Evolutionary conservation across 2,888 invertebrate species (phyloP).

Genomic region (Stictocephala bisonia): DNA sequence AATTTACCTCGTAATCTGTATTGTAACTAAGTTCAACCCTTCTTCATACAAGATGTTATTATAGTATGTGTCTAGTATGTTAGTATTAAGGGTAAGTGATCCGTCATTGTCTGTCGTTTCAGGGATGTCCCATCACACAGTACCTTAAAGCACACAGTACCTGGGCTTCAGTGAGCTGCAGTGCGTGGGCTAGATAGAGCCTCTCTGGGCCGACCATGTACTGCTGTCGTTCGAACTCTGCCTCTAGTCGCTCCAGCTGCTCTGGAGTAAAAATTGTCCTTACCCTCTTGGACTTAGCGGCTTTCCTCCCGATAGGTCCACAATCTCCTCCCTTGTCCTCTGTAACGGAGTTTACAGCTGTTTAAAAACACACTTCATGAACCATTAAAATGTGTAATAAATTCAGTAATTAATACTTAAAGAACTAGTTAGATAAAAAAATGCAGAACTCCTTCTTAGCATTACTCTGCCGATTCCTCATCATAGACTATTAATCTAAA

Average conservation of each 20-base stretch:
- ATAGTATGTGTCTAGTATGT: too few species aligned
- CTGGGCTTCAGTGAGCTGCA: conserved; percentile 90
- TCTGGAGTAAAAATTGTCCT: conserved; percentile 97
- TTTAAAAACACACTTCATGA: neutral
- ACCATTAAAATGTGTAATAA: too few species aligned
- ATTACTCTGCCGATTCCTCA: too few species aligned
- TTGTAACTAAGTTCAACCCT: too few species aligned
- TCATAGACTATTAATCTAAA: too few species aligned
- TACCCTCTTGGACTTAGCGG: conserved; percentile 76
- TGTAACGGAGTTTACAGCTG: conserved; percentile 27
- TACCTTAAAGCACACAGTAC: too few species aligned
- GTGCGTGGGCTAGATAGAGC: conserved; percentile 88
- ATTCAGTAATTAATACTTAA: conserved; percentile 3
- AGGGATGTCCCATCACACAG: too few species aligned
- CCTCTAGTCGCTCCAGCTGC: conserved; percentile 92
- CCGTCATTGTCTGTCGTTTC: too few species aligned
- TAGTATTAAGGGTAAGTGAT: too few species aligned
- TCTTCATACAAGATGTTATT: too few species aligned
- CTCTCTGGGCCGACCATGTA: conserved; percentile 98
- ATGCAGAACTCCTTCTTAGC: too few species aligned
- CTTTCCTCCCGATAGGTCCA: conserved; percentile 51
- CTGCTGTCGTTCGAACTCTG: conserved; percentile 95
- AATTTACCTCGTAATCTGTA: too few species aligned
- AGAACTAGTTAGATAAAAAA: neutral
- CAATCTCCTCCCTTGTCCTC: conserved; percentile 54